Base-by-base conservation (phyloP, 2,797 vertebrate genomes). In the Propithecus perrieri region DNA sequence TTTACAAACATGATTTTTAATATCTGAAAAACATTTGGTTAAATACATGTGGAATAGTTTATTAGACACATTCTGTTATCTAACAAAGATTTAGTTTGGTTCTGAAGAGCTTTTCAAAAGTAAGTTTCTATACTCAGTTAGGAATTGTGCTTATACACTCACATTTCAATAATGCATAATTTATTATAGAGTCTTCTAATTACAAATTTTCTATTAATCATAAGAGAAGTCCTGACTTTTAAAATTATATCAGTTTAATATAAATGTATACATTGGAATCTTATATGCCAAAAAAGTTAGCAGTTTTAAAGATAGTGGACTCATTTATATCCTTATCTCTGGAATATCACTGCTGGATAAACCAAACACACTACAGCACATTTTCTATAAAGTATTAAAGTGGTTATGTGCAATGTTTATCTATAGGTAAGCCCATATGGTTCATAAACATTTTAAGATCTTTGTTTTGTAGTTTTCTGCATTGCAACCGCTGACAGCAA, bases 391-490 rank as follows among this genome's bases (percentile, higher is more conserved):
- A 75, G 63, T 63, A 94, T 76, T 50, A 57, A 81, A 95, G 80
- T 22, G 10, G 11, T 4, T 8, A 20, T 11, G 14, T 55, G 17
- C 61, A 85, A 75, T 71, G 12, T 12, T 79, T 91, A 78, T 20
- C 69, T 67, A 30, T 11, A 48, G 38, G 14, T 87, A 89, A 46
- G 8, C 15, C 48, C 65, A 55, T 15, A 38, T 43, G 33, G 0
- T 69, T 84, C 46, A 76, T 35, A 90, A 95, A 78, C n/a, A 92
- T 57, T 95, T 87, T n/a, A 89, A 92, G 61, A 43, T 94, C 11
- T 91, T 69, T 79, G n/a, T 91, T 76, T 87, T n/a, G 18, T 22
- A 35, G n/a, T 12, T 43, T 71, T 94, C 71, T 92, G 10, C 50
- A 79, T 38, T 80, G n/a, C 0, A 91, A 91, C 7, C 18, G 18